Percentiles rank a stretch among this genome's conserved stretches.
Conservation (phyloP, 2,888 invertebrate genomes). For the Automeris io region DNA sequence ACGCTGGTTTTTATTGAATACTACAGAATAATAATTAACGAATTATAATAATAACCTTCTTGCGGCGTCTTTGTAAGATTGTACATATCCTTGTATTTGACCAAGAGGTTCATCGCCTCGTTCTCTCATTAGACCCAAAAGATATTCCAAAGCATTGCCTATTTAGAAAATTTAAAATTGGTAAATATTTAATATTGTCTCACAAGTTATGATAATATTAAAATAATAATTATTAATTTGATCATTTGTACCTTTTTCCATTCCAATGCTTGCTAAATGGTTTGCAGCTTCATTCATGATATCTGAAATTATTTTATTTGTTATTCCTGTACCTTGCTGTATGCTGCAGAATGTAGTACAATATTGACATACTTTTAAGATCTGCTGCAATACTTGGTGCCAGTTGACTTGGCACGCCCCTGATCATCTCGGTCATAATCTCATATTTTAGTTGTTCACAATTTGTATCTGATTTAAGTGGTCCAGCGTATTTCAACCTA, state of each 20-base stretch:
- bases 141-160: conserved; percentile 45
- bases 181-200: not conserved
- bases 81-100: conserved; percentile 43
- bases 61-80: conserved; percentile 42
- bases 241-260: conserved; percentile 47
- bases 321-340: no score
- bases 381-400: conserved; percentile 30
- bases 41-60: conserved; percentile 23
- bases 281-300: conserved; percentile 39
- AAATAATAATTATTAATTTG: no score
- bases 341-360: not conserved
- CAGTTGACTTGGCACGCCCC: conserved; percentile 32
- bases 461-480: conserved; percentile 29
- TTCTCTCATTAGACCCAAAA: conserved; percentile 41
- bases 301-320: conserved; percentile 24
- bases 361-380: conserved; percentile 26
- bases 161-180: not conserved
- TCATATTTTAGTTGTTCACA: conserved; percentile 25
- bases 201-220: not conserved
- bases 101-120: conserved; percentile 37
- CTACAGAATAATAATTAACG: not conserved
- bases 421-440: conserved; percentile 38
- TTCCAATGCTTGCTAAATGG: conserved; percentile 44
- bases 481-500: conserved; percentile 41
- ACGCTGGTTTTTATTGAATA: no score